Percentiles rank a stretch among this genome's conserved stretches.
Evolutionary conservation across 2,113 vertebrate species (phyloP).

Genomic region (Todiramphus saurophagus): DNA sequence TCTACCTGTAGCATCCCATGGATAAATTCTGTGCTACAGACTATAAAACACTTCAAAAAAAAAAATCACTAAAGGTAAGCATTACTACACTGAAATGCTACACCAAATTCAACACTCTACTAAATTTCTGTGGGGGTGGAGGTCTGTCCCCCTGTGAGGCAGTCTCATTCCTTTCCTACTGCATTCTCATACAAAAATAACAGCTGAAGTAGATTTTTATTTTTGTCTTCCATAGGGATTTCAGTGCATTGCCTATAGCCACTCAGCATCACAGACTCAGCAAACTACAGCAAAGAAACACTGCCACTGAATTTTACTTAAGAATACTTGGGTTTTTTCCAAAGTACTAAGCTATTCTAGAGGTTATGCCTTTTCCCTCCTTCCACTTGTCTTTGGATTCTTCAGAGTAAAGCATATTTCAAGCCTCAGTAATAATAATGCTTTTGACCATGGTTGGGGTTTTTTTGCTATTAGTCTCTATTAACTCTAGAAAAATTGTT

Average conservation of each 20-base stretch:
- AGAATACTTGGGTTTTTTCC: neutral
- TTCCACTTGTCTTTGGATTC: neutral
- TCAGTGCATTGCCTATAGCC: neutral
- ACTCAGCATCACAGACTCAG: neutral
- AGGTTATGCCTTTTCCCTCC: neutral
- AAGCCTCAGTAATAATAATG: slow-evolving; percentile 21
- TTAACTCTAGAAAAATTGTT: neutral
- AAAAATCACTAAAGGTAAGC: neutral
- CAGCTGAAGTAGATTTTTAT: neutral
- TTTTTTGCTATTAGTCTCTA: neutral
- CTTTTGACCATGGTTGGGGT: neutral
- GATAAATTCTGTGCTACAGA: neutral
- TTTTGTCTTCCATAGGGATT: neutral
- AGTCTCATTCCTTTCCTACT: neutral
- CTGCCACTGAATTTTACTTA: neutral
- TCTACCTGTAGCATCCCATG: neutral
- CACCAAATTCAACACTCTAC: neutral
- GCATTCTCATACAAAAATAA: neutral
- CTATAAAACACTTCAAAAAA: neutral
- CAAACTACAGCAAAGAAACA: neutral
- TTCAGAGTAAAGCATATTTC: slow-evolving; percentile 27
- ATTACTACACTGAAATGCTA: neutral
- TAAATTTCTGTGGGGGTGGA: neutral
- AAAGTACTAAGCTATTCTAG: neutral
- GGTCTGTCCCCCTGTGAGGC: neutral